These are phyloP conservation scores for Anagrus nilaparvatae DNA, from an alignment of 1,140 invertebrate genomes.

Conservation along the genomic window DNA sequence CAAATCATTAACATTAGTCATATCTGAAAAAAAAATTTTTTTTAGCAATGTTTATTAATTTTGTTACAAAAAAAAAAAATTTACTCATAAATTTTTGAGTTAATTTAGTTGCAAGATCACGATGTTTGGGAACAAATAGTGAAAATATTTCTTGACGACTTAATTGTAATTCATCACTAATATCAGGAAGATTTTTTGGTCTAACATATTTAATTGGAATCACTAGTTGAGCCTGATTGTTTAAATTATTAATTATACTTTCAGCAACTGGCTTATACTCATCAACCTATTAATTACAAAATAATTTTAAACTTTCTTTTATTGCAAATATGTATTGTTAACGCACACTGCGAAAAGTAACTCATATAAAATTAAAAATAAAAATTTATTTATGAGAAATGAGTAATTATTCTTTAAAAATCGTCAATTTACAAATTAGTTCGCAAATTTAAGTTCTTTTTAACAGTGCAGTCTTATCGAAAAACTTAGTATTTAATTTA, in stretches of 20 bases:
- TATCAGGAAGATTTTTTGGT: slow-evolving; percentile 57
- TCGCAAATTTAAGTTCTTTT: too few relatives aligned
- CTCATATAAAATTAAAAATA: too few relatives aligned
- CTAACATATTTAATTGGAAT: slow-evolving; percentile 52
- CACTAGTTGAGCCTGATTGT: slow-evolving; percentile 39
- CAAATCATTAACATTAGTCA: slow-evolving; percentile 60
- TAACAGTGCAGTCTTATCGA: too few relatives aligned
- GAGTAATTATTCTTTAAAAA: too few relatives aligned
- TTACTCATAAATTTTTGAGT: slow-evolving; percentile 63
- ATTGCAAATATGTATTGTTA: too few relatives aligned
- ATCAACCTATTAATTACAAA: slow-evolving; percentile 50
- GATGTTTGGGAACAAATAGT: slow-evolving; percentile 62
- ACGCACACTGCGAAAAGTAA: too few relatives aligned
- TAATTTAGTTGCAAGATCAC: slow-evolving; percentile 53
- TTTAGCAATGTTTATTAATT: too few relatives aligned
- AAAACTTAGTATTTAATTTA: too few relatives aligned
- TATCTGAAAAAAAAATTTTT: too few relatives aligned
- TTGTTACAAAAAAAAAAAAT: slow-evolving; percentile 11
- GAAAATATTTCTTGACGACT: slow-evolving; percentile 61
- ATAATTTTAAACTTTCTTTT: slow-evolving; percentile 20
- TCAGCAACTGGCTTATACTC: slow-evolving; percentile 47
- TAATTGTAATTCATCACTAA: slow-evolving; percentile 53
- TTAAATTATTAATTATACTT: slow-evolving; percentile 46
- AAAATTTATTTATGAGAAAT: too few relatives aligned
- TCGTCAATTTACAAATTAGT: too few relatives aligned